These are phyloP conservation scores for Poecile montanus DNA, from an alignment of 2,797 vertebrate genomes.

Conservation along the genomic window DNA sequence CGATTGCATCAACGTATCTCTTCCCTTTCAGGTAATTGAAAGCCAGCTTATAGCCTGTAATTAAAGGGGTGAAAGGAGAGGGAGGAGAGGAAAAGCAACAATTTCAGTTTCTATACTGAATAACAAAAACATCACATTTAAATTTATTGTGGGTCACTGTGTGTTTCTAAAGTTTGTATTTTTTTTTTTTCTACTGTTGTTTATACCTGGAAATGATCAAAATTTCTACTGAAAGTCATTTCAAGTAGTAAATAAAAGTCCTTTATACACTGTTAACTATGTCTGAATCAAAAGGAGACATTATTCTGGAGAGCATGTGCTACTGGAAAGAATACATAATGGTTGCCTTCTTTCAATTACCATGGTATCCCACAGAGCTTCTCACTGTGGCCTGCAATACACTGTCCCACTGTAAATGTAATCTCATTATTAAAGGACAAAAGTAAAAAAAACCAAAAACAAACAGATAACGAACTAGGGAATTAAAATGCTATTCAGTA, in stretches of 20 bases:
- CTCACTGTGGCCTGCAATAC: not conserved
- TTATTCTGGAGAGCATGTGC: not conserved
- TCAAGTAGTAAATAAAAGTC: not conserved
- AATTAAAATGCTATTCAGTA: not conserved
- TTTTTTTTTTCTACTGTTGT: not conserved
- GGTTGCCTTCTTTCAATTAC: conserved; percentile 1
- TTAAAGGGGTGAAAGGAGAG: not conserved
- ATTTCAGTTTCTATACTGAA: not conserved
- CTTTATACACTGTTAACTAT: not conserved
- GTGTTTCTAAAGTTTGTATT: not conserved
- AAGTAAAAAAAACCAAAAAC: not conserved
- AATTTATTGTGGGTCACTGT: not conserved
- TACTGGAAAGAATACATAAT: not conserved
- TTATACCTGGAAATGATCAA: not conserved
- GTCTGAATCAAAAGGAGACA: not conserved
- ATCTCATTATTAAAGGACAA: not conserved
- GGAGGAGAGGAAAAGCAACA: not conserved
- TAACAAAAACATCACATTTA: not conserved
- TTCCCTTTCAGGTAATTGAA: conserved; percentile 99
- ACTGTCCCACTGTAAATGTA: not conserved
- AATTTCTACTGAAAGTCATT: not conserved
- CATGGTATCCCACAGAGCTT: not conserved
- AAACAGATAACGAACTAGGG: not conserved
- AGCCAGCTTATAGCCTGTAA: conserved; percentile 95
- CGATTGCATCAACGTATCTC: conserved; percentile 92